Base-by-base conservation (phyloP, 2,888 invertebrate genomes). In the Eugnorisma glareosa region DNA sequence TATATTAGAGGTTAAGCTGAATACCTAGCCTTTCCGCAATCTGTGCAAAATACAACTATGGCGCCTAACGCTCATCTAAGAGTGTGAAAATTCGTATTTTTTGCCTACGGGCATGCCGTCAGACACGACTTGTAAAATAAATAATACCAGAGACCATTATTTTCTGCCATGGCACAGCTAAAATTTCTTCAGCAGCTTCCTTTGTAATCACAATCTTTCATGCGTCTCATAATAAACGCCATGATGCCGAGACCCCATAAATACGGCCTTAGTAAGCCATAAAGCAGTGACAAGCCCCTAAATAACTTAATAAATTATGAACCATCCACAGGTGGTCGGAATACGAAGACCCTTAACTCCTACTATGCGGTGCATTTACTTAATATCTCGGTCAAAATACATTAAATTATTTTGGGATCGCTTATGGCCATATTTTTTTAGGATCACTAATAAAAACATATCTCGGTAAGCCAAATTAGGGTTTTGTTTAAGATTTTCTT, bases 321-420 rank as follows among this genome's bases (percentile, higher is more conserved):
- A 40, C n/a, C 43, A 78, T 21, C 77, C 73, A 85, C 87, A 85
- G 75, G 80, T 82, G 87, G 79, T 82, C 77, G 75, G 51, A 72
- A 68, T 31, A 61, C 40, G 15, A 40, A 37, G 57, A 67, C 81
- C 81, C 78, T 48, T 64, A 51, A 57, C n/a, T 74, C 21, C 63
- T 67, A 76, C 67, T 78, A 78, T 45, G 67, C 28, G 73, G 61
- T 63, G 64, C 72, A 75, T 67, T 69, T 57, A 77, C 70, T 76
- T 79, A 68, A 79, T 73, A 78, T 77, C 59, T 67, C 24, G 37
- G 64, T 59, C 67, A 67, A 82, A 80, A 75, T 59, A 69, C 48
- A 69, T 74, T 73, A 66, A 61, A 69, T 61, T 67, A 54, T 64
- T 67, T 21, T 43, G 57, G 63, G 74, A 31, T 35, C 35, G 15